Conservation (phyloP, 2,888 invertebrate genomes). For the Amphipyra tragopoginis region DNA sequence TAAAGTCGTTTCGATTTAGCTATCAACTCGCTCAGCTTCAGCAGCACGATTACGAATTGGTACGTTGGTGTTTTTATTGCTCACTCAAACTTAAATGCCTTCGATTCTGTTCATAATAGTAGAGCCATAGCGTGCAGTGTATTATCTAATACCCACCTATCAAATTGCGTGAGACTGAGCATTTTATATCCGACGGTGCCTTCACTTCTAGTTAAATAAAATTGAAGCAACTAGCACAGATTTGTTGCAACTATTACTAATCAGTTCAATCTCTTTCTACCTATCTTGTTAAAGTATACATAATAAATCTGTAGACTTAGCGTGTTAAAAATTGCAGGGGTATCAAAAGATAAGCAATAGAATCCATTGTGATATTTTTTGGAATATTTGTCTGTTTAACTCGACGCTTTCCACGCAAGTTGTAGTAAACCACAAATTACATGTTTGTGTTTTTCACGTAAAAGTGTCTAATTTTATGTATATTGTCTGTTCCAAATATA, state of each 20-base stretch:
- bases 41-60: not conserved
- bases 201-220: conserved; percentile 1
- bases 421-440: too few relatives aligned
- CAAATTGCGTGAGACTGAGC: conserved; percentile 3
- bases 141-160: conserved; percentile 4
- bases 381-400: too few relatives aligned
- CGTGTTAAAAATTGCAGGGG: too few relatives aligned
- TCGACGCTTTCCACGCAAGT: too few relatives aligned
- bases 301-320: too few relatives aligned
- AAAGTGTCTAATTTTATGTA: too few relatives aligned
- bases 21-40: not conserved
- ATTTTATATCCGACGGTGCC: conserved; percentile 1
- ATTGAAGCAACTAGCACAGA: not conserved
- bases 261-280: too few relatives aligned
- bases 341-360: too few relatives aligned
- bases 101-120: not conserved
- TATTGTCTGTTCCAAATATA: too few relatives aligned
- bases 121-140: conserved; percentile 6
- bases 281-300: too few relatives aligned
- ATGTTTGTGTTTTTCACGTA: too few relatives aligned
- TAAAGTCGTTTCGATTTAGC: not conserved
- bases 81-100: not conserved
- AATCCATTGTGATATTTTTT: too few relatives aligned
- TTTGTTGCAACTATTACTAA: not conserved
- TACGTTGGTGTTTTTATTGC: conserved; percentile 1